These are phyloP conservation scores for Ormyrus labotus DNA, from an alignment of 2,888 invertebrate species.

Conservation along the genomic window DNA sequence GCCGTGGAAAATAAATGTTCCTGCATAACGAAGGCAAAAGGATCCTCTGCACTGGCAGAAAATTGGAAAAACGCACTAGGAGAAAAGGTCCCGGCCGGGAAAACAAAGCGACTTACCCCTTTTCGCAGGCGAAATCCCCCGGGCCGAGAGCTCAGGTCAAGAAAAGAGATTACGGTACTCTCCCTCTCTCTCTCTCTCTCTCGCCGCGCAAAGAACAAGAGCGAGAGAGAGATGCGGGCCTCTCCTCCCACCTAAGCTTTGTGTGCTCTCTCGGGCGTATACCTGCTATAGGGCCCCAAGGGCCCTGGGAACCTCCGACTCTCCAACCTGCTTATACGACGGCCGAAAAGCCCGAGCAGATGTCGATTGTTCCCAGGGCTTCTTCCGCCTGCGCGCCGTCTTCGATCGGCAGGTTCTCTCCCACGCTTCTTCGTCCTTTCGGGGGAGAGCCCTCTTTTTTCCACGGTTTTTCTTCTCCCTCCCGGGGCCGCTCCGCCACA, in stretches of 20 bases:
- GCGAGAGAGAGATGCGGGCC: neutral
- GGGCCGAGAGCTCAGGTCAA: constrained; percentile 9
- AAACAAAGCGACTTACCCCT: neutral
- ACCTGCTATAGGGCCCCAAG: constrained; percentile 26
- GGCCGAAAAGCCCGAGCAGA: constrained; percentile 38
- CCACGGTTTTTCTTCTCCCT: neutral
- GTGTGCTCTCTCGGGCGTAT: constrained; percentile 10
- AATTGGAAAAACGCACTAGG: neutral
- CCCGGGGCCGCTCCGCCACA: no score
- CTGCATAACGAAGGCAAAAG: no score
- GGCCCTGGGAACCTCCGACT: constrained; percentile 43
- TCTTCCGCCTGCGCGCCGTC: neutral
- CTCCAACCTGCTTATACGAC: constrained; percentile 7
- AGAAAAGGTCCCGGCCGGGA: neutral
- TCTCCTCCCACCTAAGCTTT: constrained; percentile 14
- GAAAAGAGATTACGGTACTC: constrained; percentile 16
- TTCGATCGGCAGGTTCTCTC: constrained; percentile 51
- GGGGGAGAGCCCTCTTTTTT: neutral
- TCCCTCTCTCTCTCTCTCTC: no score
- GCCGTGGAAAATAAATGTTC: no score
- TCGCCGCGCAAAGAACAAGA: neutral
- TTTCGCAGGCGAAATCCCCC: constrained; percentile 13
- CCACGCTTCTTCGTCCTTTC: constrained; percentile 42
- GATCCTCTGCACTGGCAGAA: neutral
- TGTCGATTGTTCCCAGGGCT: constrained; percentile 54